phyloP scores from a whole-genome alignment of 2,888 invertebrate genomes.

The Xanthia togata region DNA sequence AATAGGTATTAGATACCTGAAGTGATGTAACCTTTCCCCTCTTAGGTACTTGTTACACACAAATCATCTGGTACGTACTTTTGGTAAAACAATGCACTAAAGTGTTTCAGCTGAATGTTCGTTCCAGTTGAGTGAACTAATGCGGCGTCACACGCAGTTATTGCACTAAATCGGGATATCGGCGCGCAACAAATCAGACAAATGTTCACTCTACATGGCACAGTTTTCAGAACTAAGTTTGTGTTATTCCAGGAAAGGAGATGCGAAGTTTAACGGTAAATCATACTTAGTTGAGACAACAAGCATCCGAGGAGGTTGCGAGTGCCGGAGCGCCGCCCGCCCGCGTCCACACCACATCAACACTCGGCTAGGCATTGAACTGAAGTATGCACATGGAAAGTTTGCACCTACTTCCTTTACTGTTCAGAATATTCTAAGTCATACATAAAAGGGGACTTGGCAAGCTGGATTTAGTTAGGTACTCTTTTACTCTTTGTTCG shows the following conservation, averaged over 20 bases:
- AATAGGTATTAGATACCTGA: constrained; percentile 54
- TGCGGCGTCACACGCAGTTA: constrained; percentile 50
- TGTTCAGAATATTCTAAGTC: constrained; percentile 61
- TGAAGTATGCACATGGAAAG: constrained; percentile 58
- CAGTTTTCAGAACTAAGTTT: constrained; percentile 75
- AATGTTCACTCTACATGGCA: constrained; percentile 63
- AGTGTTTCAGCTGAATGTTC: constrained; percentile 37
- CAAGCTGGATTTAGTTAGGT: constrained; percentile 58
- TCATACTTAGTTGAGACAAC: constrained; percentile 79
- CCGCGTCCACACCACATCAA: constrained; percentile 56
- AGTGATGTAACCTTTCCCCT: constrained; percentile 21
- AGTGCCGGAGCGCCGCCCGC: constrained; percentile 47
- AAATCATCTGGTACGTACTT: constrained; percentile 31
- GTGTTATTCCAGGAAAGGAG: constrained; percentile 76
- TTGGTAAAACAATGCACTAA: constrained; percentile 32
- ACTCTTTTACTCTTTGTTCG: constrained; percentile 61
- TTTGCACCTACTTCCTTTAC: constrained; percentile 58
- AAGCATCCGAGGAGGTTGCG: constrained; percentile 71
- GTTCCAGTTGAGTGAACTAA: constrained; percentile 37
- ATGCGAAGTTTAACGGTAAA: constrained; percentile 80
- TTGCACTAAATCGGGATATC: constrained; percentile 56
- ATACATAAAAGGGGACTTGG: constrained; percentile 62
- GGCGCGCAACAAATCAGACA: constrained; percentile 59
- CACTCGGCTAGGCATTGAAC: constrained; percentile 56
- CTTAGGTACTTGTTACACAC: constrained; percentile 13